Conservation (phyloP, 1,140 invertebrate species). For the Gryllus bimaculatus region DNA sequence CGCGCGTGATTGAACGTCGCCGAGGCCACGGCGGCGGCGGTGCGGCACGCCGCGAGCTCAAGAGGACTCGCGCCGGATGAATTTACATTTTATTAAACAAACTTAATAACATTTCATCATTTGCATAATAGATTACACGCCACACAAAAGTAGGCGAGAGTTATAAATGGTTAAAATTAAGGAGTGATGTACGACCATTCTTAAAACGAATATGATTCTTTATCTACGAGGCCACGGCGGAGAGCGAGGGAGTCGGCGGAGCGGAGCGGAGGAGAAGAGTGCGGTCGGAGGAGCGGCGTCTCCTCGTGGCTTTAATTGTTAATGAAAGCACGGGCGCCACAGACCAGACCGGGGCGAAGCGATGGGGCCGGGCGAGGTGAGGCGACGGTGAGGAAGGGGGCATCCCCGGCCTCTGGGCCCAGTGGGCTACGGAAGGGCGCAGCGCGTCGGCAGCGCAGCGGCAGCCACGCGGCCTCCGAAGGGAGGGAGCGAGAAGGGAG, state of each 20-base stretch:
- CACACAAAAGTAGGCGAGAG: conserved; percentile 3
- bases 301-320: background rate
- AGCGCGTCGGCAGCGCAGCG: background rate
- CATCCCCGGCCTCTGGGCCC: background rate
- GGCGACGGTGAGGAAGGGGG: background rate
- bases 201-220: conserved; percentile 6
- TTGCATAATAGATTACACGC: conserved; percentile 1
- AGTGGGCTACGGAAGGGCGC: background rate
- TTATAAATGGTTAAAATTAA: conserved; percentile 6
- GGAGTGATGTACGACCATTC: background rate
- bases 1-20: background rate
- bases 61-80: background rate
- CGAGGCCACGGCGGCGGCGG: no score
- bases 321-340: background rate
- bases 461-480: no score
- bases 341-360: no score
- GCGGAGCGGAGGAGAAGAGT: background rate
- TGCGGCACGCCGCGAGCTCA: background rate
- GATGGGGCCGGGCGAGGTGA: background rate
- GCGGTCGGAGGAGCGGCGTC: background rate
- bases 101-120: conserved; percentile 2
- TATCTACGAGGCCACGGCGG: background rate
- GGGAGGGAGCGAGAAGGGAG: no score
- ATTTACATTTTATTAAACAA: conserved; percentile 6
- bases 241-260: background rate